phyloP scores from a whole-genome alignment of 2,888 invertebrate genomes.

The Epinotia bilunana region DNA sequence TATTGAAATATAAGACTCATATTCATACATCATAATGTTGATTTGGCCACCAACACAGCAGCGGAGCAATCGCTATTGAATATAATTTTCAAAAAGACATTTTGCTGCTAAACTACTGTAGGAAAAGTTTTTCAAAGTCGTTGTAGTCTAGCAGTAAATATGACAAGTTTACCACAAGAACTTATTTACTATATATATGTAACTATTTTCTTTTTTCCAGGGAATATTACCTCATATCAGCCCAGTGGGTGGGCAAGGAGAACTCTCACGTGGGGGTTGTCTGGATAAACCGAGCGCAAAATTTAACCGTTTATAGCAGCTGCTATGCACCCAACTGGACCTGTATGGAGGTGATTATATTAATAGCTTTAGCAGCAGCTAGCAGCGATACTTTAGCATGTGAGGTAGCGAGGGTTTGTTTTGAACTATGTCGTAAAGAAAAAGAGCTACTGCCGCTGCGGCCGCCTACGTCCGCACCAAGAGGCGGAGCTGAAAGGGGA shows the following conservation, averaged over 20 bases:
- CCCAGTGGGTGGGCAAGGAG: conserved; percentile 93
- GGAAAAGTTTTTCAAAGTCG: not conserved
- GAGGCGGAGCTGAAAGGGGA: too few species aligned
- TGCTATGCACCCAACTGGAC: conserved; percentile 93
- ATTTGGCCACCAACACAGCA: not conserved
- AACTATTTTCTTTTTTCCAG: conserved; percentile 77
- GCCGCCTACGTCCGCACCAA: too few species aligned
- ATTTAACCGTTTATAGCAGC: conserved; percentile 93
- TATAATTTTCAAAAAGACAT: not conserved
- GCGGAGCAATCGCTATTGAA: not conserved
- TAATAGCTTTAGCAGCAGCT: not conserved
- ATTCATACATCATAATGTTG: not conserved
- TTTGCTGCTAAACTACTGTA: not conserved
- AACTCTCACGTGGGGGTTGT: conserved; percentile 92
- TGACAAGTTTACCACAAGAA: not conserved
- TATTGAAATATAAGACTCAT: not conserved
- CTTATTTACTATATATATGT: not conserved
- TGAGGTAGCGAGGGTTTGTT: not conserved
- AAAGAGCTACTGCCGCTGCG: too few species aligned
- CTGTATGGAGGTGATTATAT: conserved; percentile 89
- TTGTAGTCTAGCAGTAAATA: not conserved
- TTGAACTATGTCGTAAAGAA: too few species aligned
- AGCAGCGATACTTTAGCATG: not conserved
- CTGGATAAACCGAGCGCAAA: conserved; percentile 97
- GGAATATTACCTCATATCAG: conserved; percentile 96